phyloP scores from a whole-genome alignment of 2,113 vertebrate genomes.

The Chaetodon auriga region DNA sequence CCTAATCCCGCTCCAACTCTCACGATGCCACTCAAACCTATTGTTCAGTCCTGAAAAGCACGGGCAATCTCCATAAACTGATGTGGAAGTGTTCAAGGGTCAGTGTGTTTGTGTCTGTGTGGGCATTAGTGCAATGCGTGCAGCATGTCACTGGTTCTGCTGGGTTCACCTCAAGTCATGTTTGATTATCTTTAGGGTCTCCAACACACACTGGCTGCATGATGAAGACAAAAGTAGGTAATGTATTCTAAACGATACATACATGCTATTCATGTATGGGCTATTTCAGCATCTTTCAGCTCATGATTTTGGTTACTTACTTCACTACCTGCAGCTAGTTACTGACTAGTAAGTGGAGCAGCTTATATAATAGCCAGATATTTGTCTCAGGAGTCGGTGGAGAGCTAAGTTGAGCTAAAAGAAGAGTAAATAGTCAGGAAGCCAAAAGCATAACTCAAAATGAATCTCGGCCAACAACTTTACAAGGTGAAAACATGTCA shows the following conservation, averaged over 20 bases:
- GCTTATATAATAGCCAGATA: background rate
- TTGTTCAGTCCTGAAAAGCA: conserved; percentile 67
- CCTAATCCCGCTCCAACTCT: conserved; percentile 70
- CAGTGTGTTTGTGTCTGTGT: conserved; percentile 18
- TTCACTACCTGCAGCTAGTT: too few relatives aligned
- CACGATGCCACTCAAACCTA: conserved; percentile 57
- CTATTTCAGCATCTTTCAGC: too few relatives aligned
- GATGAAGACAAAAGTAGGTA: background rate
- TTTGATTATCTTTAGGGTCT: background rate
- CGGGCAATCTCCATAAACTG: conserved; percentile 51
- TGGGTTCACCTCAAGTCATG: background rate
- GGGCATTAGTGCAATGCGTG: background rate
- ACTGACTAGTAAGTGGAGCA: too few relatives aligned
- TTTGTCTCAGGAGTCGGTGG: background rate
- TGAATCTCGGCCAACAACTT: too few relatives aligned
- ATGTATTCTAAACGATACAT: background rate
- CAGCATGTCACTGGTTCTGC: background rate
- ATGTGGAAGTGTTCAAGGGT: conserved; percentile 40
- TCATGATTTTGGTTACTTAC: too few relatives aligned
- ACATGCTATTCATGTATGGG: too few relatives aligned
- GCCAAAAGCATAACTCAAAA: too few relatives aligned
- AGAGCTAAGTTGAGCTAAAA: too few relatives aligned
- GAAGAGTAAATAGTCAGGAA: too few relatives aligned
- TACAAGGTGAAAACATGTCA: too few relatives aligned
- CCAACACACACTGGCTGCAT: background rate